Base-by-base conservation (phyloP, 1,140 invertebrate species). In the Saccostrea cuccullata region DNA sequence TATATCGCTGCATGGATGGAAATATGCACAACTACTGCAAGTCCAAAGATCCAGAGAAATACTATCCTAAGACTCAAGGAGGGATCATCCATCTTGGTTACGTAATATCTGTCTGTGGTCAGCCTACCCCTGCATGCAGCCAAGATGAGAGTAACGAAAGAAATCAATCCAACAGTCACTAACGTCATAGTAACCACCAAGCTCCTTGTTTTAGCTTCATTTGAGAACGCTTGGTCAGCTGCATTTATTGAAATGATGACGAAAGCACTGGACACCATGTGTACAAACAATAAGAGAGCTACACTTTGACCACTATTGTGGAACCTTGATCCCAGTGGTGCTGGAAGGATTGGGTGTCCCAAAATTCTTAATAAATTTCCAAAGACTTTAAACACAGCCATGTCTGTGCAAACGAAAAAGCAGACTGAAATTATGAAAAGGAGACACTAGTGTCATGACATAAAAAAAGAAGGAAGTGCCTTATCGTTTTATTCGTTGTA, bases 11-110 rank as follows among this genome's bases (percentile, higher is more conserved):
- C 23, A 30, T 73, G 8, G 15, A 73, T 13, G 70, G 70, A 73
- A 13, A 73, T 11, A 17, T 73, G 70, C 15, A 30, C 30, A 8
- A 36, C 36, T 30, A 73, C 70, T 13, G 26, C 70, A 15, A 73
- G 15, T 36, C 70, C 70, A 73, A 73, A 73, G 23, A 73, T 30
- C 70, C 70, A 73, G 23, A 73, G 70, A 73, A 73, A 73, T 11
- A 26, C 30, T 73, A 73, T 73, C 15, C 26, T 11, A 30, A 73
- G 70, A 30, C 30, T 73, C 23, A 73, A 36, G 30, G 70, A 73
- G 15, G 70, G 70, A 36, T 73, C 70, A 13, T 30, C 15, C 70
- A 36, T 36, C 5, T 26, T 30, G 70, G 70, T 12, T 67, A 47
- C 6, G 60, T 67, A n/a, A 20, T 20, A 8, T 30, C 26, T 8